A percentile compares a stretch with the other conserved stretches of the same genome.
Conservation (phyloP, 2,888 invertebrate species). For the Muschampia plurimacula region DNA sequence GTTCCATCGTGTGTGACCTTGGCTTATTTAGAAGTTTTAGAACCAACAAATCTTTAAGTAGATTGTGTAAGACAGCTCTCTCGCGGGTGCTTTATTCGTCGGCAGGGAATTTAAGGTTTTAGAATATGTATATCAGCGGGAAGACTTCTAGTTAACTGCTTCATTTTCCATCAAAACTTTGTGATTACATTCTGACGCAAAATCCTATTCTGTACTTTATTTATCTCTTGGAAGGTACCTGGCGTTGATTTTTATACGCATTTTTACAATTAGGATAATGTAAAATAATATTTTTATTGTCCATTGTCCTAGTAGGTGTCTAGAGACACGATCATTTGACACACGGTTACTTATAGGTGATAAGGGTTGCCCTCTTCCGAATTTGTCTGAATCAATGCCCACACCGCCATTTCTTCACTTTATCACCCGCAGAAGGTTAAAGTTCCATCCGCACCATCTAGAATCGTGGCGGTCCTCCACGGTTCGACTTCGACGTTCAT, state of each 20-base stretch:
- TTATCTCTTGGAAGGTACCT: neutral
- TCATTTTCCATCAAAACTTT: constrained; percentile 7
- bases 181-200: neutral
- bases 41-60: constrained; percentile 21
- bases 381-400: too few relatives aligned
- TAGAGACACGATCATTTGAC: too few relatives aligned
- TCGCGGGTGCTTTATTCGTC: constrained; percentile 11
- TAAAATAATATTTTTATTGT: too few relatives aligned
- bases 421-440: too few relatives aligned
- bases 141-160: neutral
- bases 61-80: constrained; percentile 20
- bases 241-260: too few relatives aligned
- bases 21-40: constrained; percentile 29
- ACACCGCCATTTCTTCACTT: too few relatives aligned
- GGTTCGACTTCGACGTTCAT: too few relatives aligned
- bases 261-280: neutral
- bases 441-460: too few relatives aligned
- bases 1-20: constrained; percentile 48
- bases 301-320: too few relatives aligned
- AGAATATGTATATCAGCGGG: constrained; percentile 5
- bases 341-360: too few relatives aligned
- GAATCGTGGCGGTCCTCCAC: too few relatives aligned
- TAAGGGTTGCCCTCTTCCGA: too few relatives aligned
- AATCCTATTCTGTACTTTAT: neutral
- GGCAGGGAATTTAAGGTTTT: constrained; percentile 2